phyloP scores from a whole-genome alignment of 2,888 invertebrate species.

The Tupiocoris notatus region DNA sequence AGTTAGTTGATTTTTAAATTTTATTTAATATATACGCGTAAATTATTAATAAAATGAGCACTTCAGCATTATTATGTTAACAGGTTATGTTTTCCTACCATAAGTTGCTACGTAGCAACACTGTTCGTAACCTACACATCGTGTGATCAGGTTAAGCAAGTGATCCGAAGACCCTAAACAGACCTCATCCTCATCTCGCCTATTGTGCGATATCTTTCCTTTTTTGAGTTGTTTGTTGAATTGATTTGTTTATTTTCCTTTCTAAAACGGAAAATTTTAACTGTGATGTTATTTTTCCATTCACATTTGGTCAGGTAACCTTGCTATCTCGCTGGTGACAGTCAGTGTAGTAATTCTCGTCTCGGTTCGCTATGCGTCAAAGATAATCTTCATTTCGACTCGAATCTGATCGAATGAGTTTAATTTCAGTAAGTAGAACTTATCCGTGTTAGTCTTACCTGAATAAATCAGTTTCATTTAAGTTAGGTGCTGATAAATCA shows the following conservation, averaged over 20 bases:
- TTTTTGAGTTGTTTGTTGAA: background rate
- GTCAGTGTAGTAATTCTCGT: no score
- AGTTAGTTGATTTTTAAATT: no score
- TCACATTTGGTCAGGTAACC: background rate
- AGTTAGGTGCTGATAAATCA: no score
- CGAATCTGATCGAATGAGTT: background rate
- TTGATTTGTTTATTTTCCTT: background rate
- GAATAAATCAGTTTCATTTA: no score
- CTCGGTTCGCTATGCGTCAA: background rate
- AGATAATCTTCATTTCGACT: background rate
- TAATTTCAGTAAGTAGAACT: background rate
- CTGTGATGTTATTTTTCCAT: background rate
- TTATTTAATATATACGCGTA: no score
- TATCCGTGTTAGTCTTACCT: no score
- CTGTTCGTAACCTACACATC: background rate
- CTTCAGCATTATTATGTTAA: no score
- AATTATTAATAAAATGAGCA: no score
- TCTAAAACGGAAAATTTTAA: background rate
- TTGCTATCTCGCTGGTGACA: background rate
- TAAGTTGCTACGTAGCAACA: no score
- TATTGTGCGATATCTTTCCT: background rate
- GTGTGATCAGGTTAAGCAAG: background rate
- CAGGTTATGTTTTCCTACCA: no score
- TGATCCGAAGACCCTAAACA: background rate
- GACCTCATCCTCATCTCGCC: background rate